A percentile compares a stretch with the other conserved stretches of the same genome.
Evolutionary conservation across 2,888 invertebrate genomes (phyloP).

Genomic region (Gastrophysa polygoni): DNA sequence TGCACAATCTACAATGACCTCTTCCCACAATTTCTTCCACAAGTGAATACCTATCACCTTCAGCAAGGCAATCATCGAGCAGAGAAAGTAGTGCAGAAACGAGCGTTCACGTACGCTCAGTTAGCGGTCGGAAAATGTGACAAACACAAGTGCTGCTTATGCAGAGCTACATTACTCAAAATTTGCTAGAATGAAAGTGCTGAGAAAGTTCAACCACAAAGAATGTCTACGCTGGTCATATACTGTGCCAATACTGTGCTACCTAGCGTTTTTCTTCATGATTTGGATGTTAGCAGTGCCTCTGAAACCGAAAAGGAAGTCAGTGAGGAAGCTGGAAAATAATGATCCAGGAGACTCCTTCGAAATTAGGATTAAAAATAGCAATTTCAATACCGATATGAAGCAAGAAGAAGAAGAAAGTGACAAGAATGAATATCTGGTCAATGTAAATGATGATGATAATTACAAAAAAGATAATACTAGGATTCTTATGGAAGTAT

Average conservation of each 20-base stretch:
- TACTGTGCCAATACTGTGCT: conserved; percentile 62
- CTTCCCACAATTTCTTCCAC: background rate
- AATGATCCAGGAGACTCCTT: conserved; percentile 50
- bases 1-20: background rate
- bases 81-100: background rate
- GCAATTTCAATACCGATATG: conserved; percentile 62
- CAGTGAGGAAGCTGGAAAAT: conserved; percentile 41
- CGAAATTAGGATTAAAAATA: conserved; percentile 56
- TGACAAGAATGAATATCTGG: conserved; percentile 61
- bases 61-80: background rate
- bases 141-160: background rate
- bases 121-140: background rate
- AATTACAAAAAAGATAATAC: conserved; percentile 52
- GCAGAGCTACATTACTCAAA: background rate
- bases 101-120: background rate
- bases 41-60: background rate
- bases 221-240: conserved; percentile 62
- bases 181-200: conserved; percentile 23
- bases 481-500: conserved; percentile 55
- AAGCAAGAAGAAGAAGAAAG: conserved; percentile 57
- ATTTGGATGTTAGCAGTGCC: conserved; percentile 62
- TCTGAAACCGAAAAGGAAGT: conserved; percentile 50
- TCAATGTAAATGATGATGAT: conserved; percentile 53
- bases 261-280: conserved; percentile 62
- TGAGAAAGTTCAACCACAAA: conserved; percentile 17